Evolutionary conservation across 2,888 invertebrate genomes (phyloP), one percentile per base, ranked within the genome.

Genomic region (Synanthedon andrenaeformis): DNA sequence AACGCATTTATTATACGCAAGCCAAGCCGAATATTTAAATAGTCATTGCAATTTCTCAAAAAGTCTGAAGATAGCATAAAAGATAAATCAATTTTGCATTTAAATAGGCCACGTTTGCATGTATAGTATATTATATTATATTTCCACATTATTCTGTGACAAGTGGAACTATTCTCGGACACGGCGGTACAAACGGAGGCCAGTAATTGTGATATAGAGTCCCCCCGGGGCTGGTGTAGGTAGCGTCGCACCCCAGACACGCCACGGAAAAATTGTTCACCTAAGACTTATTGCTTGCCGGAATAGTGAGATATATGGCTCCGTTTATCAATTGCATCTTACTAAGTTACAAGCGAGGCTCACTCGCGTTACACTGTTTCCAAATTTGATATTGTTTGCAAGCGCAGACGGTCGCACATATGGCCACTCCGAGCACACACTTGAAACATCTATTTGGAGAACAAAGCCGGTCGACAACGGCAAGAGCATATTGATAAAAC

Each of bases 401-500:
- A 10, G 35, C 35, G 35, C 35, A 35, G 13, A 45, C 14, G 45
- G 13, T 14, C 45, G 45, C 45, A 45, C 45, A 45, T 45, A 45
- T 45, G 45, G 45, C 45, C 14, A 13, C 45, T n/a, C n/a, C 14
- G 45, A 6, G 45, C 45, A 13, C n/a, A 13, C 66, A 72, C 74
- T 75, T 62, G 70, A 82, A 79, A 81, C 74, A 79, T 77, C 79
- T 76, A 84, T 85, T 83, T 82, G 66, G 69, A 65, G 69, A 72
- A 83, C 83, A 85, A 85, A 73, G 76, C 73, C 77, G 75, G 76
- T 72, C 35, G 35, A 35, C 80, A 76, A 80, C 78, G 72, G 72
- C 76, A 67, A 72, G 67, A 77, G 81, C 82, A 84, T 84, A 83
- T 85, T 84, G 85, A 78, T 75, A 78, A 77, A 81, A 80, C 85